phyloP scores from a whole-genome alignment of 2,888 invertebrate species.

The Pycnomerus fuliginosus region DNA sequence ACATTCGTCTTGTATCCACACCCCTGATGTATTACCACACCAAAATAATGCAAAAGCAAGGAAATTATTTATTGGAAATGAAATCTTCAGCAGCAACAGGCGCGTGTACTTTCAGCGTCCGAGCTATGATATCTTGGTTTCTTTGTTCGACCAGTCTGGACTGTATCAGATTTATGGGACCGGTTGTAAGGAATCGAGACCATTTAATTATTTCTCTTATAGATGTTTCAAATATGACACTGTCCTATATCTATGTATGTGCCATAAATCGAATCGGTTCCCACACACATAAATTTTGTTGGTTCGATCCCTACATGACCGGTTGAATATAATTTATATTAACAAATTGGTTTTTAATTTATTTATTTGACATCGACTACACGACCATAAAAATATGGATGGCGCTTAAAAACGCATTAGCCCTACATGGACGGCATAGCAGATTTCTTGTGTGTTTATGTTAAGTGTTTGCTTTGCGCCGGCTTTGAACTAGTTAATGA shows the following conservation, averaged over 20 bases:
- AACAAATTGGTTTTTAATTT: no score
- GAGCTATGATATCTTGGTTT: constrained; percentile 5
- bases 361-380: no score
- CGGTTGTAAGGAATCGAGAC: constrained; percentile 27
- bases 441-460: no score
- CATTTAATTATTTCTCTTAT: constrained; percentile 32
- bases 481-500: constrained; percentile 27
- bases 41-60: neutral
- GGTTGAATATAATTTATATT: no score
- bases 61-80: neutral
- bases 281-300: constrained; percentile 28
- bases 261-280: constrained; percentile 24
- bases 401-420: no score
- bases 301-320: no score
- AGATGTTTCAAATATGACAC: constrained; percentile 27
- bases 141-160: constrained; percentile 12
- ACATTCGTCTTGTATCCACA: no score
- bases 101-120: constrained; percentile 3
- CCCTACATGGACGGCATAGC: no score
- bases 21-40: no score
- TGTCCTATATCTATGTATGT: constrained; percentile 22
- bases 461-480: constrained; percentile 26
- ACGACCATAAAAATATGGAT: no score
- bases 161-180: constrained; percentile 30
- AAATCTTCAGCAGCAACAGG: constrained; percentile 11